Conservation (phyloP, 2,888 invertebrate species). For the Nyleta sp. region DNA sequence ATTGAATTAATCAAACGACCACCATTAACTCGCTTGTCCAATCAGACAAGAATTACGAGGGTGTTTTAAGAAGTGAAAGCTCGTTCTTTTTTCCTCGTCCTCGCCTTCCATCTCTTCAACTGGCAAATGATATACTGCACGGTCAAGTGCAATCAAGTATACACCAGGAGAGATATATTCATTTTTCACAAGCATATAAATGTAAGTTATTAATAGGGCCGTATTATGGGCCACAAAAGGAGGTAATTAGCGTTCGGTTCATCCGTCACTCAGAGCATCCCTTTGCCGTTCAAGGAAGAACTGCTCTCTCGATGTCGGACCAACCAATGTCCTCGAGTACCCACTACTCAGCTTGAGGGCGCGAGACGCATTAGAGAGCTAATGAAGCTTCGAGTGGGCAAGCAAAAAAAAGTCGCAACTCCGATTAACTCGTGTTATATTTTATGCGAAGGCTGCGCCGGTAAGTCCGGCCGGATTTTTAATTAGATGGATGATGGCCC, state of each 20-base stretch:
- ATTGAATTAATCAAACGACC: slow-evolving; percentile 25
- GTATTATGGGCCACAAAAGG: slow-evolving; percentile 77
- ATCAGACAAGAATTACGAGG: slow-evolving; percentile 30
- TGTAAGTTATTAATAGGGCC: slow-evolving; percentile 79
- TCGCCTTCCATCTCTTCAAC: slow-evolving; percentile 29
- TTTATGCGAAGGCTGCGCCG: slow-evolving; percentile 64
- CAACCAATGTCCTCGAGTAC: slow-evolving; percentile 66
- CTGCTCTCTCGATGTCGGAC: slow-evolving; percentile 63
- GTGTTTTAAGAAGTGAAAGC: slow-evolving; percentile 47
- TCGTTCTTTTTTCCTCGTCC: slow-evolving; percentile 25
- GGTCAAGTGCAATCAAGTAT: slow-evolving; percentile 62
- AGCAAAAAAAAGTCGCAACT: slow-evolving; percentile 65
- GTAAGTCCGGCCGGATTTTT: slow-evolving; percentile 71
- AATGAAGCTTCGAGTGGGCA: slow-evolving; percentile 74
- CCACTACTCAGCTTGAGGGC: slow-evolving; percentile 68
- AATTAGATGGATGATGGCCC: slow-evolving; percentile 70
- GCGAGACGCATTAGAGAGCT: slow-evolving; percentile 77
- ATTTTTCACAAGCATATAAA: slow-evolving; percentile 79
- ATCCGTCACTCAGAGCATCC: slow-evolving; percentile 77
- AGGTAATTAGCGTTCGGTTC: slow-evolving; percentile 80
- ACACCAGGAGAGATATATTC: slow-evolving; percentile 70
- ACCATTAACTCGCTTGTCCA: slow-evolving; percentile 18
- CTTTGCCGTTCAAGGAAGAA: slow-evolving; percentile 59
- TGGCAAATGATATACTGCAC: slow-evolving; percentile 29
- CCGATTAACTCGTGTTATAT: slow-evolving; percentile 76